Conservation (phyloP, 2,797 vertebrate species). For the Garrulus glandarius region DNA sequence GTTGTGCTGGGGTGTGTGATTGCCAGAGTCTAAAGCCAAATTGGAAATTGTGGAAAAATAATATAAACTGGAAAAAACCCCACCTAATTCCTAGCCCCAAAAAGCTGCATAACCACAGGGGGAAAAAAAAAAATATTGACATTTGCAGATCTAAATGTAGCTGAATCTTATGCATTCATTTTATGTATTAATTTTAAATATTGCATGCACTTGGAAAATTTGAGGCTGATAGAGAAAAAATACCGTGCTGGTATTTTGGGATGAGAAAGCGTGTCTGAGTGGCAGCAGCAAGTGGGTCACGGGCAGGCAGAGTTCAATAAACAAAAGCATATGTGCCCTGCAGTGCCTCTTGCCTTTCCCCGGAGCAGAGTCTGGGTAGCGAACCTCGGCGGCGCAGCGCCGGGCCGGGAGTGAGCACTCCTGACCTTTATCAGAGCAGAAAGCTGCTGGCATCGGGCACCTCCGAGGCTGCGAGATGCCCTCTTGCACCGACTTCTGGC, state of each 20-base stretch:
- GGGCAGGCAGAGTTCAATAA: slow-evolving; percentile 45
- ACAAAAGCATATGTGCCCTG: slow-evolving; percentile 48
- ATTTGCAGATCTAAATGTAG: neutral
- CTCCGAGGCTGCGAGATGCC: neutral
- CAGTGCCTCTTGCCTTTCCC: slow-evolving; percentile 42
- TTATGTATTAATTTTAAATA: neutral
- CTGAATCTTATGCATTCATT: neutral
- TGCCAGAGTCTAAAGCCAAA: neutral
- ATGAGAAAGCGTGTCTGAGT: neutral
- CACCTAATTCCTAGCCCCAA: neutral
- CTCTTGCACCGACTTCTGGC: neutral
- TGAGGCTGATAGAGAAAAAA: neutral
- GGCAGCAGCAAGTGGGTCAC: slow-evolving; percentile 40
- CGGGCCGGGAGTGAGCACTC: neutral
- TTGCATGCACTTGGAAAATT: neutral
- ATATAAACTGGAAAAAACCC: neutral
- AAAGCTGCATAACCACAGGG: neutral
- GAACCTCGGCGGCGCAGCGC: neutral
- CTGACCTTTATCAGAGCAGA: slow-evolving; percentile 35
- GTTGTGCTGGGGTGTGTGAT: neutral
- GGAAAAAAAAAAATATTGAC: neutral
- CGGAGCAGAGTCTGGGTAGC: neutral
- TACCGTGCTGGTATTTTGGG: neutral
- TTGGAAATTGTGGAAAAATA: neutral
- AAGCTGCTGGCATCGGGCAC: slow-evolving; percentile 6